A percentile compares a stretch with the other conserved stretches of the same genome.
Conservation (phyloP, 2,797 vertebrate species). For the Brachymystax lenok region DNA sequence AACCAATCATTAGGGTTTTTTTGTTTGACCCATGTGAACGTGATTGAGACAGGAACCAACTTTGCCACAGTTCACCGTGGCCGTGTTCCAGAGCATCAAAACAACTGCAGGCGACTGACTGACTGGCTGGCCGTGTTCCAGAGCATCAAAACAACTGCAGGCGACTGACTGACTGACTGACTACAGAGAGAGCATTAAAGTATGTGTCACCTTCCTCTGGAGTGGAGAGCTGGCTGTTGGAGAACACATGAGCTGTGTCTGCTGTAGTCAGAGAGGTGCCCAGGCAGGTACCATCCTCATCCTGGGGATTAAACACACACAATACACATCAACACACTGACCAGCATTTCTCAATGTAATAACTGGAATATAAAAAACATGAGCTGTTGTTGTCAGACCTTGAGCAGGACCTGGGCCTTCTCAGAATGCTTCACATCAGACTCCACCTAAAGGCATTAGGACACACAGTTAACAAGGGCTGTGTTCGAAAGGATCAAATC, state of each 20-base stretch:
- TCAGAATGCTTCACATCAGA: conserved; percentile 89
- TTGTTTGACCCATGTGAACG: no score
- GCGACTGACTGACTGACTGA: not conserved
- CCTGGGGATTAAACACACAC: conserved; percentile 49
- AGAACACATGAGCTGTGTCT: conserved; percentile 82
- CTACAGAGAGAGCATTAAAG: conserved; percentile 5
- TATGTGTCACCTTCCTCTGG: conserved; percentile 86
- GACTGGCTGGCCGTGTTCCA: no score
- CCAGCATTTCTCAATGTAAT: not conserved
- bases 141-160: no score
- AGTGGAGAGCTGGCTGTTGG: conserved; percentile 77
- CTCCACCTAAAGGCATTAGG: conserved; percentile 79
- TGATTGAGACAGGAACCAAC: no score
- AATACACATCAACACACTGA: not conserved
- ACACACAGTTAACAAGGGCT: not conserved
- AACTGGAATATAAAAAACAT: not conserved
- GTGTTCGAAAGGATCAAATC: no score
- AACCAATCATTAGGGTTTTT: no score
- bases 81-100: no score
- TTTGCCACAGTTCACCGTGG: no score
- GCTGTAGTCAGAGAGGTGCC: conserved; percentile 81
- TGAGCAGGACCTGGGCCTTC: conserved; percentile 79
- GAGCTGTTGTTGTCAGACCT: conserved; percentile 62
- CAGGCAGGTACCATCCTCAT: conserved; percentile 84
- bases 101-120: no score